Evolutionary conservation across 92 coral and sea anemone species (phyloP), one percentile per base, ranked within the genome.

Genomic region (Zoanthus sansibaricus): DNA sequence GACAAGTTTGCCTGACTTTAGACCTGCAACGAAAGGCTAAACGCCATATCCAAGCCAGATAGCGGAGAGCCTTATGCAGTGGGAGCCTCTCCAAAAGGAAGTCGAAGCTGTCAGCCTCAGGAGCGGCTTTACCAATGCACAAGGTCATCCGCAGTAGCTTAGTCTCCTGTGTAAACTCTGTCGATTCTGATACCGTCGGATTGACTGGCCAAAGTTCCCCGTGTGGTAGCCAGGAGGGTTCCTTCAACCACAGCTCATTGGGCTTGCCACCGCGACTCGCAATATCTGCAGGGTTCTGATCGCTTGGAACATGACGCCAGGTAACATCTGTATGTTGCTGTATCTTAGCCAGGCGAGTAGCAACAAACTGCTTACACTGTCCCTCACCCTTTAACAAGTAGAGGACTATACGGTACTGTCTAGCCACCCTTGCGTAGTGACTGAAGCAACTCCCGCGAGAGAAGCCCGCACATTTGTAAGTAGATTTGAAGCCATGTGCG

Each of bases 11-110:
- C 62, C 79, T 75, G 75, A 48, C 12, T 9, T 44, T 75, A 49
- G 75, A 71, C 4, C 42, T 54, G 55, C 48, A 54, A 44, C n/a
- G 48, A 44, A 73, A 10, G 79, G 79, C 79, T n/a, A 75, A 75
- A 75, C 64, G 79, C 79, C 79, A 5, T 33, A 75, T n/a, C 79
- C 79, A 75, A 75, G 79, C 79, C n/a, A 33, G 42, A 49, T 4
- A n/a, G 79, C 78, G 78, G 25, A 76, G 66, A 46, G 82, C 31
- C 68, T 77, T 77, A 20, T 77, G 82, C 4, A 77, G 82, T 25
- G 79, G 20, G 20, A n/a, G 13, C 0, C 2, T 75, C 79, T 75
- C 79, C 79, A 75, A 58, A 15, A 75, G n/a, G 79, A 33, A 62
- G 0, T 75, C 79, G 42, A 75, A 75, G 9, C 42, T 37, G 0